These are phyloP conservation scores for Peromyscus californicus DNA, from an alignment of 2,113 vertebrate genomes.

Conservation along the genomic window DNA sequence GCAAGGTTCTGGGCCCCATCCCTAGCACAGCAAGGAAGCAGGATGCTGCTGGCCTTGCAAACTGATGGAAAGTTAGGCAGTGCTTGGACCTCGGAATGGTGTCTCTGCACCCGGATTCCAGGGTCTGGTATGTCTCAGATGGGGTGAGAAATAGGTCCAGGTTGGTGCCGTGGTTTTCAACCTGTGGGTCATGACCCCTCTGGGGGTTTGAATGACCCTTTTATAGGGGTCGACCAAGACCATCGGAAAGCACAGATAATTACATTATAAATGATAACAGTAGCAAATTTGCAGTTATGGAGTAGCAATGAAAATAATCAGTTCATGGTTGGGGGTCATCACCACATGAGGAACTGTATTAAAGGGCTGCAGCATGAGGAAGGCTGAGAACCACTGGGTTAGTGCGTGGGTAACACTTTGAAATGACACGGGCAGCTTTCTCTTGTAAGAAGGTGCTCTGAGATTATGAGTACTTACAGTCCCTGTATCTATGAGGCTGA, in stretches of 20 bases:
- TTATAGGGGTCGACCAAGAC: background rate
- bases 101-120: fast-evolving
- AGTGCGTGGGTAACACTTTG: fast-evolving
- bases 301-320: background rate
- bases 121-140: background rate
- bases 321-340: background rate
- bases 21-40: background rate
- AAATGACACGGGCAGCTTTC: background rate
- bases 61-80: background rate
- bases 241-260: background rate
- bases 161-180: background rate
- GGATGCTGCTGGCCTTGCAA: background rate
- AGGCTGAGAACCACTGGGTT: background rate
- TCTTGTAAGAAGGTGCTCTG: background rate
- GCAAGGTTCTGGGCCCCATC: background rate
- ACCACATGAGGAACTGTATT: background rate
- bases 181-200: background rate
- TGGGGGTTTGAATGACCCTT: background rate
- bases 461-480: too few relatives aligned
- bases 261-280: background rate
- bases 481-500: background rate
- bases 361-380: background rate
- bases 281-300: background rate
- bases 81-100: fast-evolving
- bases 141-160: fast-evolving